These are phyloP conservation scores for Sebastes goodei DNA, from an alignment of 2,797 vertebrate species.

Conservation along the genomic window DNA sequence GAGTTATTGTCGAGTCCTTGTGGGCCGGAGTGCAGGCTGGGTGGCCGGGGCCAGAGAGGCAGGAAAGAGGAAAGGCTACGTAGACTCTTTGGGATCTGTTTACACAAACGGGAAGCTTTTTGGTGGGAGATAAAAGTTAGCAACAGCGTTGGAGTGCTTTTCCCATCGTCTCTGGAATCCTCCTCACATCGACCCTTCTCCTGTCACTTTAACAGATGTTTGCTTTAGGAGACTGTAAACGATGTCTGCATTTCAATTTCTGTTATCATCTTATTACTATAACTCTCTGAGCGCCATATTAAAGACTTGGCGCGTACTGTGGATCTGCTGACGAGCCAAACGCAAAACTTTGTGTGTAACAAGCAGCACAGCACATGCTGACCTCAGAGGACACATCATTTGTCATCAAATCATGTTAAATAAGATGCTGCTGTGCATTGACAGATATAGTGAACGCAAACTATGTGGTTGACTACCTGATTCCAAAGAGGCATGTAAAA, in stretches of 20 bases:
- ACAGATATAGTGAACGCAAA: slow-evolving; percentile 23
- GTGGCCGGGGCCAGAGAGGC: slow-evolving; percentile 62
- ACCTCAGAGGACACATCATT: slow-evolving; percentile 36
- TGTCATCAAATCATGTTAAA: slow-evolving; percentile 31
- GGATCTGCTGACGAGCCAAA: slow-evolving; percentile 51
- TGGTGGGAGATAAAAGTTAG: slow-evolving; percentile 92
- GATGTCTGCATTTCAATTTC: slow-evolving; percentile 93
- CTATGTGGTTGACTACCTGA: slow-evolving; percentile 46
- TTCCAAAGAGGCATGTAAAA: slow-evolving; percentile 55
- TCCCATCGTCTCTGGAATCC: slow-evolving; percentile 88
- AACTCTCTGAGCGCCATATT: slow-evolving; percentile 88
- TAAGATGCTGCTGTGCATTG: slow-evolving; percentile 17
- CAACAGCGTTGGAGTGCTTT: slow-evolving; percentile 90
- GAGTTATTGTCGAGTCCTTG: slow-evolving; percentile 83
- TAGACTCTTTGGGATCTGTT: slow-evolving; percentile 89
- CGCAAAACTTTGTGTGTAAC: slow-evolving; percentile 41
- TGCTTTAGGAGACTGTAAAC: slow-evolving; percentile 96
- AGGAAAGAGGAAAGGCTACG: slow-evolving; percentile 73
- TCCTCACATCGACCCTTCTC: slow-evolving; percentile 82
- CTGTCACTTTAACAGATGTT: slow-evolving; percentile 98
- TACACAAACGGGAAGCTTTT: slow-evolving; percentile 92
- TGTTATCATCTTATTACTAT: slow-evolving; percentile 93
- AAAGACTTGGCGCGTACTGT: slow-evolving; percentile 85
- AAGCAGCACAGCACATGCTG: slow-evolving; percentile 30
- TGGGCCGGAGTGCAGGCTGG: slow-evolving; percentile 77